These are phyloP conservation scores for Ricordea florida DNA, from an alignment of 92 coral and sea anemone species.

Conservation along the genomic window DNA sequence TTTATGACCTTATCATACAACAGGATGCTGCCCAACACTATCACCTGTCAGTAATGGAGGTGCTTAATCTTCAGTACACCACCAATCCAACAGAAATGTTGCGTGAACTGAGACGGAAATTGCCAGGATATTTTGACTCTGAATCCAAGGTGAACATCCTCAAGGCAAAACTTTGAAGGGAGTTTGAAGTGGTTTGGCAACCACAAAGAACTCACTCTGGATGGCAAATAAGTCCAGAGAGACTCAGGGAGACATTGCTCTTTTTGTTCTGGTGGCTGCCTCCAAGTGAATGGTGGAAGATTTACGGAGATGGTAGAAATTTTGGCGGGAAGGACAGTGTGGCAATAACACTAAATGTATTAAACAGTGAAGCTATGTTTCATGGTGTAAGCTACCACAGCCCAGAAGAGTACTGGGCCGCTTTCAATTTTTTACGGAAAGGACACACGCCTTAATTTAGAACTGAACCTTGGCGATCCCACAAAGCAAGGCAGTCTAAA, in stretches of 20 bases:
- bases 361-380: constrained; percentile 18
- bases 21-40: constrained; percentile 1
- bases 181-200: constrained; percentile 32
- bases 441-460: constrained; percentile 43
- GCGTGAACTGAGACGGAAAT: constrained; percentile 2
- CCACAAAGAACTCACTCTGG: constrained; percentile 35
- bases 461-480: constrained; percentile 35
- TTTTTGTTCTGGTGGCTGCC: constrained; percentile 46
- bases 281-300: constrained; percentile 55
- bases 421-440: constrained; percentile 34
- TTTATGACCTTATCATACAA: neutral
- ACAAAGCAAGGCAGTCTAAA: constrained; percentile 17
- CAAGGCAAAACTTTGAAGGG: constrained; percentile 20
- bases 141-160: constrained; percentile 9
- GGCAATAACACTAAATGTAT: neutral
- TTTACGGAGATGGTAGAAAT: constrained; percentile 58
- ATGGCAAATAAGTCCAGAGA: constrained; percentile 39
- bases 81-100: constrained; percentile 4
- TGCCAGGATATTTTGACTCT: constrained; percentile 36
- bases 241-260: neutral
- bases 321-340: constrained; percentile 54
- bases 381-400: constrained; percentile 26
- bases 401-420: constrained; percentile 66
- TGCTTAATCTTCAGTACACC: neutral
- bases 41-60: neutral